Conservation (phyloP, 2,113 vertebrate species). For the Vanacampus margaritifer region DNA sequence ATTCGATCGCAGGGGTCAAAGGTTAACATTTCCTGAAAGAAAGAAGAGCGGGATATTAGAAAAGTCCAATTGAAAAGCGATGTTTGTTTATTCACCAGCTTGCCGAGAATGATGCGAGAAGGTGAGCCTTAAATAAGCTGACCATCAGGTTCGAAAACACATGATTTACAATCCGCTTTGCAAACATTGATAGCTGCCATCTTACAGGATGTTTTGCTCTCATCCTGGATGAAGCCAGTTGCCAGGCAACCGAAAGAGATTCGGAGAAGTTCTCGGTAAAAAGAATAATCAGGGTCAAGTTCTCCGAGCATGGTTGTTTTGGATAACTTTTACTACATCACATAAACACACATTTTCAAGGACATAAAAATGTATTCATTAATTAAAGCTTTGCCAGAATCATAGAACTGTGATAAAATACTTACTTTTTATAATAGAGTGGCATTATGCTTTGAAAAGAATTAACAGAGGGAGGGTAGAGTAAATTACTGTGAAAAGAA, state of each 20-base stretch:
- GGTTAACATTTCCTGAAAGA: conserved; percentile 81
- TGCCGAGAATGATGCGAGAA: neutral
- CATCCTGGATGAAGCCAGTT: conserved; percentile 17
- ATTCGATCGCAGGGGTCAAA: conserved; percentile 83
- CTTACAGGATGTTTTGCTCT: conserved; percentile 1
- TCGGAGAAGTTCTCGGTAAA: neutral
- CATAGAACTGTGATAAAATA: neutral
- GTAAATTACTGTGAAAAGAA: too few species aligned
- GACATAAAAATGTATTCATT: neutral
- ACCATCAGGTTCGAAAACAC: neutral
- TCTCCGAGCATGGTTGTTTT: neutral
- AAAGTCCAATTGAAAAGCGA: neutral
- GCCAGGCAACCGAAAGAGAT: conserved; percentile 25
- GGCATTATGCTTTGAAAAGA: too few species aligned
- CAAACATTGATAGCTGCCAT: conserved; percentile 5
- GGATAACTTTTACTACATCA: neutral
- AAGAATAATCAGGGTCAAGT: neutral
- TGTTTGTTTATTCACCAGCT: neutral
- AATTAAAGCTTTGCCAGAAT: neutral
- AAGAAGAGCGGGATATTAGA: conserved; percentile 17
- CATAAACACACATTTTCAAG: neutral
- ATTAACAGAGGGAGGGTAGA: too few species aligned
- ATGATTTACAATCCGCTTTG: neutral
- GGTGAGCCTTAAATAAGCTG: neutral
- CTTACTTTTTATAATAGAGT: too few species aligned